A percentile compares a stretch with the other conserved stretches of the same genome.
Evolutionary conservation across 2,113 vertebrate species (phyloP).

Genomic region (Lepisosteus oculatus): DNA sequence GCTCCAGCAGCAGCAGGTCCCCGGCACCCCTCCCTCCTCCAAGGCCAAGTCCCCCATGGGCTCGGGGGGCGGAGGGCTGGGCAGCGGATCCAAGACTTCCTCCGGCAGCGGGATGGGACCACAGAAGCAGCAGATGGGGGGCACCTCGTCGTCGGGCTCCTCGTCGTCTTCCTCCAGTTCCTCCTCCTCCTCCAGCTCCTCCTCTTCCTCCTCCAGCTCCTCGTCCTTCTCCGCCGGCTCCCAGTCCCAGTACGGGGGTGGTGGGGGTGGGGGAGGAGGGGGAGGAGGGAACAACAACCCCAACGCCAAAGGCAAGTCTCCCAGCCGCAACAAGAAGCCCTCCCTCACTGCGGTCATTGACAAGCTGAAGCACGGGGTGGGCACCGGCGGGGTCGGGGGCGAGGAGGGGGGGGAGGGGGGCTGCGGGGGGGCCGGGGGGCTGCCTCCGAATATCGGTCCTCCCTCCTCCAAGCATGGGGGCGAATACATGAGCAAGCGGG

Average conservation of each 20-base stretch:
- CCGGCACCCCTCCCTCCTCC: conserved; percentile 89
- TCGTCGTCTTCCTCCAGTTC: conserved; percentile 63
- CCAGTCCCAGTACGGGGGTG: conserved; percentile 78
- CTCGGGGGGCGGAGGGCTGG: conserved; percentile 80
- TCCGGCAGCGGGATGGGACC: conserved; percentile 83
- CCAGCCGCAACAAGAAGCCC: conserved; percentile 96
- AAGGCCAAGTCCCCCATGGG: conserved; percentile 97
- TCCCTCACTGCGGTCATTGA: conserved; percentile 96
- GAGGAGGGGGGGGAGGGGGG: conserved; percentile 87
- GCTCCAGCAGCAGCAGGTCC: conserved; percentile 77
- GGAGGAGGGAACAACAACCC: conserved; percentile 68
- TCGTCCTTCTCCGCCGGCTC: conserved; percentile 71
- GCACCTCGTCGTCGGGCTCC: conserved; percentile 59
- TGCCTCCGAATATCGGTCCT: conserved; percentile 68
- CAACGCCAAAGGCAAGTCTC: conserved; percentile 94
- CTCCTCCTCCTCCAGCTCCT: conserved; percentile 64
- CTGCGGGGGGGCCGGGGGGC: conserved; percentile 56
- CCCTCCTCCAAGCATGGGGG: conserved; percentile 77
- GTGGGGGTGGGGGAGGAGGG: conserved; percentile 72
- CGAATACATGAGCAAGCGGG: conserved; percentile 84
- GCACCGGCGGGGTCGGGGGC: conserved; percentile 81
- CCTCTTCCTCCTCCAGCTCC: conserved; percentile 70
- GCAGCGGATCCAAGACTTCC: conserved; percentile 81
- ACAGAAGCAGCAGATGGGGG: conserved; percentile 72
- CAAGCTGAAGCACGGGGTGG: conserved; percentile 93